A percentile compares a stretch with the other conserved stretches of the same genome.
phyloP scores from a whole-genome alignment of 1,140 invertebrate genomes.

The Hirudo medicinalis region DNA sequence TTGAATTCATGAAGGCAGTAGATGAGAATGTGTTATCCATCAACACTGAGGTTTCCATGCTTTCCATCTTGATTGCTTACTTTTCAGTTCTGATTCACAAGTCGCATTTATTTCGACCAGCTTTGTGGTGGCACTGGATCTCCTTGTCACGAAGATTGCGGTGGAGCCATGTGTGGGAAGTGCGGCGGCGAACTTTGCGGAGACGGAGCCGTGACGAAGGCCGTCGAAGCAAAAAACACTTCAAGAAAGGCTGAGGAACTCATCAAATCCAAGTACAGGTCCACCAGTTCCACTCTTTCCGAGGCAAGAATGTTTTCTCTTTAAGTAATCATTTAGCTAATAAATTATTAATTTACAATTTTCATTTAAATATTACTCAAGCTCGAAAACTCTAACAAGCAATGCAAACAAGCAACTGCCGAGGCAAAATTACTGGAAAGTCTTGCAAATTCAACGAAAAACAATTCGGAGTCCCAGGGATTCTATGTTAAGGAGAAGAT shows the following conservation, averaged over 20 bases:
- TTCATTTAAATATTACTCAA: no score
- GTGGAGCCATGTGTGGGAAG: constrained; percentile 73
- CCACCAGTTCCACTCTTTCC: constrained; percentile 41
- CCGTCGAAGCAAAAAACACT: constrained; percentile 68
- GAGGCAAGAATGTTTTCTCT: no score
- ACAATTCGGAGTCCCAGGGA: not conserved
- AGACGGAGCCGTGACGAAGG: constrained; percentile 69
- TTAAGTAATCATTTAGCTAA: no score
- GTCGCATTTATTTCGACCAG: constrained; percentile 35
- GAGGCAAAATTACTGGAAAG: no score
- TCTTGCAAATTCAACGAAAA: not conserved
- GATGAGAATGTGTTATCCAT: no score
- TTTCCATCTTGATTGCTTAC: no score
- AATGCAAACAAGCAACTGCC: no score
- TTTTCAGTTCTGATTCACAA: not conserved
- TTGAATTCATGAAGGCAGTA: no score
- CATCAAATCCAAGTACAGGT: constrained; percentile 64
- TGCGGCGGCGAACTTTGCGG: constrained; percentile 76
- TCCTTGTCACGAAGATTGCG: constrained; percentile 75
- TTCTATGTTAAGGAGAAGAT: not conserved
- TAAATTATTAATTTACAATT: no score
- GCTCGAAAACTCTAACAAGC: no score
- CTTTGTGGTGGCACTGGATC: constrained; percentile 72
- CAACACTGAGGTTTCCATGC: no score
- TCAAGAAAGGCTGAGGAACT: constrained; percentile 66